Percentiles rank a stretch among this genome's conserved stretches.
Conservation (phyloP, 2,797 vertebrate genomes). For the Synaphobranchus kaupii region DNA sequence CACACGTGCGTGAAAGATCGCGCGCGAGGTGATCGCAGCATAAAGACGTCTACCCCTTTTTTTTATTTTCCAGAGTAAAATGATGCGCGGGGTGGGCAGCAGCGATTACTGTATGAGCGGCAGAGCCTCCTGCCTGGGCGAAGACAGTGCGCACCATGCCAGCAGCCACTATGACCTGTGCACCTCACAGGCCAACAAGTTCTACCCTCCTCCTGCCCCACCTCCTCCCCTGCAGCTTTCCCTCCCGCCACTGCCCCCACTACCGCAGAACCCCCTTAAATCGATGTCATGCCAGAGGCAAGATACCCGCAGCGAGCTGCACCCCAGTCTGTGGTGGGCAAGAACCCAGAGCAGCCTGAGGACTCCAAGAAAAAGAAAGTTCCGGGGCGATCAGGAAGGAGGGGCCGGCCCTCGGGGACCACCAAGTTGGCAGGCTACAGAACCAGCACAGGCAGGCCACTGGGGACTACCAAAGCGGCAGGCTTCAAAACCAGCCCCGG, state of each 20-base stretch:
- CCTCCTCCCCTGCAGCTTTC: slow-evolving; percentile 72
- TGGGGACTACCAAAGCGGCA: slow-evolving; percentile 96
- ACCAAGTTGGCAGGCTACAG: slow-evolving; percentile 98
- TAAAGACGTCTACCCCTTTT: background rate
- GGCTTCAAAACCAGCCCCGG: slow-evolving; percentile 99
- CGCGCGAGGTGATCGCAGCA: background rate
- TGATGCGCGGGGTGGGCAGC: slow-evolving; percentile 95
- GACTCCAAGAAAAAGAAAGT: slow-evolving; percentile 96
- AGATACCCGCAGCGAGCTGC: slow-evolving; percentile 81
- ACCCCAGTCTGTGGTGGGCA: slow-evolving; percentile 83
- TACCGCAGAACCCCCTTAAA: slow-evolving; percentile 86
- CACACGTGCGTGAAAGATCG: background rate
- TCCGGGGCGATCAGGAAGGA: slow-evolving; percentile 87
- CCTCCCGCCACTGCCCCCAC: slow-evolving; percentile 65
- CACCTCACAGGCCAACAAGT: slow-evolving; percentile 86
- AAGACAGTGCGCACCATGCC: slow-evolving; percentile 85
- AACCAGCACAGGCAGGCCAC: slow-evolving; percentile 95
- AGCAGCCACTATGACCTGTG: slow-evolving; percentile 91
- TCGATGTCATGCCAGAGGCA: slow-evolving; percentile 89
- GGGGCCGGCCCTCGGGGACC: slow-evolving; percentile 93
- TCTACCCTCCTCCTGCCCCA: slow-evolving; percentile 77
- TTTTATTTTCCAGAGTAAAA: slow-evolving; percentile 75
- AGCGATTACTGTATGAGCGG: slow-evolving; percentile 90
- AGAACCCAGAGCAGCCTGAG: slow-evolving; percentile 79
- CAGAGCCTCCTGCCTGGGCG: slow-evolving; percentile 81